A percentile compares a stretch with the other conserved stretches of the same genome.
These are phyloP conservation scores for Tachysurus vachellii DNA, from an alignment of 2,113 vertebrate genomes.

Conservation along the genomic window DNA sequence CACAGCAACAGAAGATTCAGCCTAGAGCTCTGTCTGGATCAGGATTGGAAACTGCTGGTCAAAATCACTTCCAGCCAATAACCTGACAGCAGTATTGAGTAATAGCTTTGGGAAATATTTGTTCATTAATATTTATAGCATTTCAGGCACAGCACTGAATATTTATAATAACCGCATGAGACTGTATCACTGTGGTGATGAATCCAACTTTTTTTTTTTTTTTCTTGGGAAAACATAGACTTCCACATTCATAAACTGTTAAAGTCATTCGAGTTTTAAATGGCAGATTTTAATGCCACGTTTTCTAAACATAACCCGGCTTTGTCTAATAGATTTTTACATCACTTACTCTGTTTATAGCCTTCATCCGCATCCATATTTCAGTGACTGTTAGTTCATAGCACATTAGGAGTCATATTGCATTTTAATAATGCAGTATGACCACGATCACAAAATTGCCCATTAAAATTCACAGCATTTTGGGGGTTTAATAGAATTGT, in stretches of 20 bases:
- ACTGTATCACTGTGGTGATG: slow-evolving; percentile 20
- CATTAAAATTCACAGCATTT: background rate
- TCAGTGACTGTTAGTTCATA: background rate
- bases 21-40: background rate
- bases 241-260: background rate
- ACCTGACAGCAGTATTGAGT: slow-evolving; percentile 36
- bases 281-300: slow-evolving; percentile 11
- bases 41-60: background rate
- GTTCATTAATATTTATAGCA: slow-evolving; percentile 55
- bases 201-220: background rate
- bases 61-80: slow-evolving; percentile 1
- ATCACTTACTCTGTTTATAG: background rate
- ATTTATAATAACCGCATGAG: slow-evolving; percentile 50
- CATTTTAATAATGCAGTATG: background rate
- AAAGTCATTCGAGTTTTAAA: background rate
- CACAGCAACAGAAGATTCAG: background rate
- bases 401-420: background rate
- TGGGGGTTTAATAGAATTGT: background rate
- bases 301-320: slow-evolving; percentile 4
- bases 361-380: background rate
- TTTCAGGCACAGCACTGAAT: slow-evolving; percentile 45
- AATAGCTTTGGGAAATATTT: slow-evolving; percentile 47
- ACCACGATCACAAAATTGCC: background rate
- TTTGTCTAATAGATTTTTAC: background rate
- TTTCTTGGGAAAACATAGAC: background rate